Base-by-base conservation (phyloP, 2,797 vertebrate species). In the Hoplostethus atlanticus region DNA sequence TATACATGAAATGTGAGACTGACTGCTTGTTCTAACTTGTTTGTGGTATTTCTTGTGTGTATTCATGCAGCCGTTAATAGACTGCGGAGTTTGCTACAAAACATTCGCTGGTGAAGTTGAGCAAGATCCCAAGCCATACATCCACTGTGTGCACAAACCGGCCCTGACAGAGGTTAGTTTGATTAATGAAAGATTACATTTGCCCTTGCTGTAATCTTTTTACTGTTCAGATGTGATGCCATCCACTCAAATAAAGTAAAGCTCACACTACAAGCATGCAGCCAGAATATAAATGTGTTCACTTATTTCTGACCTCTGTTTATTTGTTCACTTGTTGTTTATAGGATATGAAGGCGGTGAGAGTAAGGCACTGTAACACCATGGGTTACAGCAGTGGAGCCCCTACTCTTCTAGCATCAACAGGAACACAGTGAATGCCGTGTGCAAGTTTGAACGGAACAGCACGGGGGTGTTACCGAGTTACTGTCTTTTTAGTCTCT, bases 71-170 rank as follows among this genome's bases (percentile, higher is more conserved):
- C 92, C 93, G 4, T 71, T 93, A 74, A 91, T 95, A 0, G 93
- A 94, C 87, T 94, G 95, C 3, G 80, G 70, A 3, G 38, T 90
- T 66, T 95, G 95, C 65, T 95, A 94, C 86, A 95, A 92, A 83
- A 92, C 86, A 0, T 86, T 69, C 15, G 0, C 0, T 4, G 94
- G 83, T 46, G 65, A 17, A 4, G 90, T 95, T 6, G 91, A 94
- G 38, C 12, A 17, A 6, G 65, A 89, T 0, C 94, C 94, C 6
- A 88, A 73, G 44, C 94, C 94, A 0, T 95, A 92, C 6, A 21
- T 94, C 4, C 87, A 94, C 91, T 95, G 95, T 15, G 34, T 92
- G 50, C 91, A 89, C 87, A 94, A 68, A 64, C 90, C 87, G 0
- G 46, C 68, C 52, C 75, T 94, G 0, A 94, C 93, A 1, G 61